Evolutionary conservation across 2,888 invertebrate genomes (phyloP).

Genomic region (Ichneumoninae sp.): DNA sequence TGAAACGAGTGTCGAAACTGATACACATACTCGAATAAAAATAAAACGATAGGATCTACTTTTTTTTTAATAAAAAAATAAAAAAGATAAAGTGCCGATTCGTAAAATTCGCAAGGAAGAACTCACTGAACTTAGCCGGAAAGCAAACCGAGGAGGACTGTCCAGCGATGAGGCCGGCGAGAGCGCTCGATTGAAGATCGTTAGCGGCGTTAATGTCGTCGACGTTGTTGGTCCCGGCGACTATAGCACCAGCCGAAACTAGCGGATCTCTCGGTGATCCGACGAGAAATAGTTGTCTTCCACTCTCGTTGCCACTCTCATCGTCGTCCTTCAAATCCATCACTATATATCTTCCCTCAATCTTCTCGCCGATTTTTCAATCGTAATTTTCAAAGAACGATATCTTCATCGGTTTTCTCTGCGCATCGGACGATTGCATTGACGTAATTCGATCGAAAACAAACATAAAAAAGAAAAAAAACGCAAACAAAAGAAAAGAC

Average conservation of each 20-base stretch:
- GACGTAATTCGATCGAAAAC: neutral
- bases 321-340: slow-evolving; percentile 83
- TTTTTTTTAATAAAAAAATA: neutral
- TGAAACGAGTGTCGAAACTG: slow-evolving; percentile 2
- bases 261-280: slow-evolving; percentile 81
- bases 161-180: slow-evolving; percentile 82
- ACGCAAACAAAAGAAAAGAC: neutral
- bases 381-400: neutral
- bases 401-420: neutral
- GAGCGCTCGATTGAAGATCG: slow-evolving; percentile 81
- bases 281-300: slow-evolving; percentile 80
- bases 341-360: slow-evolving; percentile 63
- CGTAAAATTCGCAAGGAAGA: slow-evolving; percentile 52
- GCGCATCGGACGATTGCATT: neutral
- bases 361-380: slow-evolving; percentile 16
- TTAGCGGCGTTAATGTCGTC: slow-evolving; percentile 79
- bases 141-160: slow-evolving; percentile 83
- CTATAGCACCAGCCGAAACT: slow-evolving; percentile 81
- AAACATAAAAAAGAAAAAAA: too few relatives aligned
- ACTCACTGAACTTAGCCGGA: slow-evolving; percentile 84
- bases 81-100: neutral
- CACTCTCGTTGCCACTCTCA: slow-evolving; percentile 75
- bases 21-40: neutral
- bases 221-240: slow-evolving; percentile 72
- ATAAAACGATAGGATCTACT: neutral